phyloP scores from a whole-genome alignment of 2,797 vertebrate species.

The Coranthus polyacanthus region DNA sequence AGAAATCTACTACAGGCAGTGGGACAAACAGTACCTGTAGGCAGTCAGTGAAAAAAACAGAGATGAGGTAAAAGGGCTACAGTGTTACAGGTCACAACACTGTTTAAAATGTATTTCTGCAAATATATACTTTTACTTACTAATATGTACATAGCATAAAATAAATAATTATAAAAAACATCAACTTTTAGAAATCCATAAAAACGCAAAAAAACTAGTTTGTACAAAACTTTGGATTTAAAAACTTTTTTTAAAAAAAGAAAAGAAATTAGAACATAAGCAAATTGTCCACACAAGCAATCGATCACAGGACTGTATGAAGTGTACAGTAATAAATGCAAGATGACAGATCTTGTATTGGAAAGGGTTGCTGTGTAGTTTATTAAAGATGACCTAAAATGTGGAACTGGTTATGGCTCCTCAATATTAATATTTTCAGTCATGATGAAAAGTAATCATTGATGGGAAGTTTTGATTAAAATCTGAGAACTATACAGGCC shows the following conservation, averaged over 20 bases:
- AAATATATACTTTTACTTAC: conserved; percentile 93
- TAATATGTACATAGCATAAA: conserved; percentile 94
- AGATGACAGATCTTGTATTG: conserved; percentile 46
- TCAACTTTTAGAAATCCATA: conserved; percentile 85
- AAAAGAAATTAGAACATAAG: conserved; percentile 66
- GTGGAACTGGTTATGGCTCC: conserved; percentile 52
- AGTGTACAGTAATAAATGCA: conserved; percentile 56
- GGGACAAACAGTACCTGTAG: conserved; percentile 83
- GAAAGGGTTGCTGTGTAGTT: conserved; percentile 61
- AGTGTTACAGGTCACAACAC: conserved; percentile 88
- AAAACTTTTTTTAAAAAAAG: conserved; percentile 77
- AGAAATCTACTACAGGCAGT: conserved; percentile 88
- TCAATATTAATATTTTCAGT: conserved; percentile 50
- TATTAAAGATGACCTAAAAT: conserved; percentile 55
- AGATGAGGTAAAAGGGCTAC: conserved; percentile 89
- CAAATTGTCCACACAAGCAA: conserved; percentile 74
- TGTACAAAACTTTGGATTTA: conserved; percentile 95
- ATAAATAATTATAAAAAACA: conserved; percentile 96
- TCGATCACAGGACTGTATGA: conserved; percentile 46
- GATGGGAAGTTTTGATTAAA: conserved; percentile 28
- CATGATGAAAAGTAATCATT: conserved; percentile 30
- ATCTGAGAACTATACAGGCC: conserved; percentile 51
- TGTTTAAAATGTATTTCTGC: conserved; percentile 83
- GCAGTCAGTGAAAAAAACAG: conserved; percentile 89
- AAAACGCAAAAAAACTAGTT: conserved; percentile 85